Conservation (phyloP, 2,797 vertebrate genomes). For the Notamacropus eugenii region DNA sequence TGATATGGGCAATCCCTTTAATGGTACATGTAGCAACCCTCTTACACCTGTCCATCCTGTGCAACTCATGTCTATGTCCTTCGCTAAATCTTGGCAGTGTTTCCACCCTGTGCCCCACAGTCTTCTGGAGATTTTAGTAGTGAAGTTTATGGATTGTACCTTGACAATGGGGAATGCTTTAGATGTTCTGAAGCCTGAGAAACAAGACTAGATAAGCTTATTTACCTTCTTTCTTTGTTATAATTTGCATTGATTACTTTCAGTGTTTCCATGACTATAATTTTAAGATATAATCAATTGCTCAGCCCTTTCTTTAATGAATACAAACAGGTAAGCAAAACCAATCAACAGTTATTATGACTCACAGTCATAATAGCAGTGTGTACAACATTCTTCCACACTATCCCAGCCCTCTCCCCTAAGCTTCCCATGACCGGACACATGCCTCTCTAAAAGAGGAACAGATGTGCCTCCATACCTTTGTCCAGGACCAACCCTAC, state of each 20-base stretch:
- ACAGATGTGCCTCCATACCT: neutral
- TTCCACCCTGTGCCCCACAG: neutral
- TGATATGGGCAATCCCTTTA: neutral
- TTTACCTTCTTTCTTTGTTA: neutral
- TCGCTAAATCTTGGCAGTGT: neutral
- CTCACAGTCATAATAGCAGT: neutral
- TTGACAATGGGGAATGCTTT: neutral
- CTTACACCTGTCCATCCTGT: neutral
- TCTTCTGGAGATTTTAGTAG: neutral
- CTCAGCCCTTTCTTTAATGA: neutral
- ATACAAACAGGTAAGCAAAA: neutral
- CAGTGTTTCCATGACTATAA: neutral
- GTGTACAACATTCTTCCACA: neutral
- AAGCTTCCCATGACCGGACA: neutral
- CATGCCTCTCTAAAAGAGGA: neutral
- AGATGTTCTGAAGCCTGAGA: neutral
- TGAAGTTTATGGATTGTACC: neutral
- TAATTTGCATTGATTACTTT: neutral
- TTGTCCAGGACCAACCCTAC: neutral
- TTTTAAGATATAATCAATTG: neutral
- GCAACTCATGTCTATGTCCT: neutral
- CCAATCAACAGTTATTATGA: neutral
- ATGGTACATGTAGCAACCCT: neutral
- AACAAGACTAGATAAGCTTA: neutral
- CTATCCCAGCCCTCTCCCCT: accelerated